These are phyloP conservation scores for Synergus laeviventris DNA, from an alignment of 2,888 invertebrate genomes.

Conservation along the genomic window DNA sequence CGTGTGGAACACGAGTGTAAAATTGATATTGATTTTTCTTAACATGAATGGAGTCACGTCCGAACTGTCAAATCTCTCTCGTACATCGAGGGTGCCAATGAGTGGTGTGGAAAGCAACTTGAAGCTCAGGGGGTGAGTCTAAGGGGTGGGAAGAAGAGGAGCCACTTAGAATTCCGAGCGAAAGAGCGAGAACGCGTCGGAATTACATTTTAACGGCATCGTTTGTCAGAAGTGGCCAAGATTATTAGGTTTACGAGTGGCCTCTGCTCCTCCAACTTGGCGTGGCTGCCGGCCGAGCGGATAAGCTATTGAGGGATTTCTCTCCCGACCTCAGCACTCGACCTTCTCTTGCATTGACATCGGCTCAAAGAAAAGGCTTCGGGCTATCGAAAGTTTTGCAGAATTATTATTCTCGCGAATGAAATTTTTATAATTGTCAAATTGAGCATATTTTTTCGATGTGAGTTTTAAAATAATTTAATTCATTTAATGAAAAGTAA, in stretches of 20 bases:
- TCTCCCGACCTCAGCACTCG: constrained; percentile 18
- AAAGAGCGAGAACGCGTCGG: constrained; percentile 62
- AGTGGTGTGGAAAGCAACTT: constrained; percentile 56
- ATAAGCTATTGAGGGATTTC: constrained; percentile 60
- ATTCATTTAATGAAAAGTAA: too few relatives aligned
- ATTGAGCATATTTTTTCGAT: too few relatives aligned
- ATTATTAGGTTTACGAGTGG: constrained; percentile 74
- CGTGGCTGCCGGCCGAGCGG: constrained; percentile 61
- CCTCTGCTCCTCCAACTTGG: constrained; percentile 66
- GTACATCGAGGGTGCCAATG: constrained; percentile 52
- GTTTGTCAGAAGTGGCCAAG: constrained; percentile 72
- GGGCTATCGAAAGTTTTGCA: background rate
- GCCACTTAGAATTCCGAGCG: constrained; percentile 65
- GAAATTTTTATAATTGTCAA: background rate
- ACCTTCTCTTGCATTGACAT: constrained; percentile 3
- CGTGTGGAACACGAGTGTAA: constrained; percentile 42
- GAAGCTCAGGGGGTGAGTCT: constrained; percentile 43
- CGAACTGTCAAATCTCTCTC: constrained; percentile 56
- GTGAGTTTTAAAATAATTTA: too few relatives aligned
- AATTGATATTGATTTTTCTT: constrained; percentile 57
- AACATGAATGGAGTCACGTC: constrained; percentile 53
- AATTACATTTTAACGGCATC: constrained; percentile 74
- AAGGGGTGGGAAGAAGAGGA: constrained; percentile 51
- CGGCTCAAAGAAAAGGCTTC: background rate
- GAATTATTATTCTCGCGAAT: background rate